A percentile compares a stretch with the other conserved stretches of the same genome.
These are phyloP conservation scores for Dunckerocampus dactyliophorus DNA, from an alignment of 2,113 vertebrate species.

Conservation along the genomic window DNA sequence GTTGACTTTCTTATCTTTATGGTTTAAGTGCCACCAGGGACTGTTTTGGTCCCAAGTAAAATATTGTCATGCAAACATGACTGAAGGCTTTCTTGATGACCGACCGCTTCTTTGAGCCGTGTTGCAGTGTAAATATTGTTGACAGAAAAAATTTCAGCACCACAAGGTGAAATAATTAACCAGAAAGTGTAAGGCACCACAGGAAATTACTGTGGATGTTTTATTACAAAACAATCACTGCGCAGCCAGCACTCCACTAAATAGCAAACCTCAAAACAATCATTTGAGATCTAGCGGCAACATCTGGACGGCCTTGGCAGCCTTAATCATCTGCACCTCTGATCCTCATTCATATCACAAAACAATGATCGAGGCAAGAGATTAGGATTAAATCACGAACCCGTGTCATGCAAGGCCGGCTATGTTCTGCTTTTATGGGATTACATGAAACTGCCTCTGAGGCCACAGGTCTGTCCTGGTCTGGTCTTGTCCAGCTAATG, in stretches of 20 bases:
- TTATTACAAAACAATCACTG: too few species aligned
- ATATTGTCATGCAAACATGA: not conserved
- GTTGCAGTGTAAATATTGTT: too few species aligned
- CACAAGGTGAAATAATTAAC: too few species aligned
- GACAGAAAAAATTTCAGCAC: too few species aligned
- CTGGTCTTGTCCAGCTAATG: too few species aligned
- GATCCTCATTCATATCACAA: conserved; percentile 34
- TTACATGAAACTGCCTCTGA: conserved; percentile 28
- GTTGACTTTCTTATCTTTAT: not conserved
- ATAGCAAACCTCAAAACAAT: too few species aligned
- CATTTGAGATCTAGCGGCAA: not conserved
- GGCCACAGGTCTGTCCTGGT: too few species aligned
- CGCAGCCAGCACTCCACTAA: too few species aligned
- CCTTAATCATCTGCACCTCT: conserved; percentile 25
- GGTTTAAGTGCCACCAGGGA: not conserved
- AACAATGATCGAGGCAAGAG: conserved; percentile 25
- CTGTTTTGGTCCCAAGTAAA: not conserved
- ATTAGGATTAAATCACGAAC: conserved; percentile 32
- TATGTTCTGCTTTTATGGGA: conserved; percentile 55
- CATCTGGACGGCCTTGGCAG: conserved; percentile 1
- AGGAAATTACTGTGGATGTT: too few species aligned
- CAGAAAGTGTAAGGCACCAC: too few species aligned
- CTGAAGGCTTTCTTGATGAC: too few species aligned
- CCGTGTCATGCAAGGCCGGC: conserved; percentile 34
- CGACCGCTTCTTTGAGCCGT: too few species aligned